These are phyloP conservation scores for Epinotia nisella DNA, from an alignment of 2,888 invertebrate species.

Conservation along the genomic window DNA sequence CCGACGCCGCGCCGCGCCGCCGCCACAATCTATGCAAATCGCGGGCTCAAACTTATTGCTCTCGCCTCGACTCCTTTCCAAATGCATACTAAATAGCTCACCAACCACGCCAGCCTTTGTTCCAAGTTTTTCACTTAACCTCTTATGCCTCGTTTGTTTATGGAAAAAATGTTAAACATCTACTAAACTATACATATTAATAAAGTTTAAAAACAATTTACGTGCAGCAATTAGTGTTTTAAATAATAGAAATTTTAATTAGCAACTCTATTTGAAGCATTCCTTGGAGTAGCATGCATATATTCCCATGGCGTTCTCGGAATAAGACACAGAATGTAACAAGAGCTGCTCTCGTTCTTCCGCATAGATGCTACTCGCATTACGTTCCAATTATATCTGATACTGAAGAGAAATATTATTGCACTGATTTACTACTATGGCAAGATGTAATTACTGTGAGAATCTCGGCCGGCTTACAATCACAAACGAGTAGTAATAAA, in stretches of 20 bases:
- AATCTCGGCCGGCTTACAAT: constrained; percentile 68
- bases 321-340: constrained; percentile 82
- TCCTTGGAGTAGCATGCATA: constrained; percentile 41
- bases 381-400: constrained; percentile 82
- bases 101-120: constrained; percentile 69
- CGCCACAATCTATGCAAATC: constrained; percentile 83
- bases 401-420: constrained; percentile 77
- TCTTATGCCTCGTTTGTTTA: constrained; percentile 59
- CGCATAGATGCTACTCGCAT: constrained; percentile 80
- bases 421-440: constrained; percentile 68
- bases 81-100: constrained; percentile 82
- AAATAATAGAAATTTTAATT: constrained; percentile 6
- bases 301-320: constrained; percentile 81
- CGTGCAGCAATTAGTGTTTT: not conserved
- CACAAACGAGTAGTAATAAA: constrained; percentile 54
- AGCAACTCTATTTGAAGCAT: constrained; percentile 8
- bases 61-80: constrained; percentile 83
- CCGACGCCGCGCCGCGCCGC: constrained; percentile 49
- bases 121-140: constrained; percentile 64
- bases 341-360: constrained; percentile 77
- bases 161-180: constrained; percentile 51
- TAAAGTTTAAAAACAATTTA: not conserved
- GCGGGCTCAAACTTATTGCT: constrained; percentile 81
- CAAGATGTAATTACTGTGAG: constrained; percentile 75
- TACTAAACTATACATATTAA: constrained; percentile 18